Conservation (phyloP, 1,140 invertebrate species). For the Ylistrum balloti region DNA sequence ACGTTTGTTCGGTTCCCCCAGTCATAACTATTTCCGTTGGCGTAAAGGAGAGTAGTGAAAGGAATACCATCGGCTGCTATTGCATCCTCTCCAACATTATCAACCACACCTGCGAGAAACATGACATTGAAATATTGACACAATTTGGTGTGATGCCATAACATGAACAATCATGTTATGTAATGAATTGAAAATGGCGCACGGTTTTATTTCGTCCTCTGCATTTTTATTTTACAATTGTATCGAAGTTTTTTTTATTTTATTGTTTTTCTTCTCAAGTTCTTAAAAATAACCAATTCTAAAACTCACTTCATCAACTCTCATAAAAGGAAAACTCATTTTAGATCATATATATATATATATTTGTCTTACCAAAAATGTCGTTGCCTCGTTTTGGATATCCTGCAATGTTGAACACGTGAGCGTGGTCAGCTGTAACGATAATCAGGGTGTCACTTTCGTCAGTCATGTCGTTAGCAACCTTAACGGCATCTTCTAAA, state of each 20-base stretch:
- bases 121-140: too few relatives aligned
- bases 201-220: too few relatives aligned
- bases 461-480: slow-evolving; percentile 85
- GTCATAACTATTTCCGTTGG: slow-evolving; percentile 42
- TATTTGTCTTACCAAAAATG: slow-evolving; percentile 79
- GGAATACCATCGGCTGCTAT: slow-evolving; percentile 42
- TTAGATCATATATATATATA: neutral
- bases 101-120: neutral
- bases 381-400: slow-evolving; percentile 78
- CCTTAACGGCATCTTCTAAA: slow-evolving; percentile 88
- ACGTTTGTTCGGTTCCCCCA: slow-evolving; percentile 55
- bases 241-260: too few relatives aligned
- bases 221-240: too few relatives aligned
- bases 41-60: slow-evolving; percentile 47
- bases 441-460: slow-evolving; percentile 90
- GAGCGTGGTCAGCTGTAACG: slow-evolving; percentile 94
- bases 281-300: too few relatives aligned
- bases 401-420: slow-evolving; percentile 80
- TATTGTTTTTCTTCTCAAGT: too few relatives aligned
- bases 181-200: too few relatives aligned
- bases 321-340: too few relatives aligned
- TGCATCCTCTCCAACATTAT: neutral
- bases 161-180: too few relatives aligned
- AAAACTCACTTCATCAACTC: too few relatives aligned
- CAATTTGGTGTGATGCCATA: too few relatives aligned